Percentiles rank a stretch among this genome's conserved stretches.
phyloP scores from a whole-genome alignment of 2,888 invertebrate species.

The Thymelicus sylvestris region DNA sequence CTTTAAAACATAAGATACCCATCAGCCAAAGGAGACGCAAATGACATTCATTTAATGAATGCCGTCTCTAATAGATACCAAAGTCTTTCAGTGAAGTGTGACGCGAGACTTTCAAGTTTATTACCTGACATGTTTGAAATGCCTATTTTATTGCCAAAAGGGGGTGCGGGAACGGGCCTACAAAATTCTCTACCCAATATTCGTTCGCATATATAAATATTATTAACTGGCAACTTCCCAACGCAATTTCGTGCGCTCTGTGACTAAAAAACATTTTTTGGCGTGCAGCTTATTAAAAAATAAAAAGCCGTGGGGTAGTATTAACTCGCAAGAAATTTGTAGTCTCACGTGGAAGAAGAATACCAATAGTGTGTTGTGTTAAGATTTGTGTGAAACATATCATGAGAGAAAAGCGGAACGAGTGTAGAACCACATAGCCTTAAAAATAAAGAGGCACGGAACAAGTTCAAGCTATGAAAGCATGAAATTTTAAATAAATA shows the following conservation, averaged over 20 bases:
- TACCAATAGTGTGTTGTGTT: not conserved
- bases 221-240: constrained; percentile 36
- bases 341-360: not conserved
- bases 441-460: too few relatives aligned
- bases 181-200: constrained; percentile 52
- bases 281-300: constrained; percentile 32
- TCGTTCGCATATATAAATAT: constrained; percentile 39
- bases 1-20: too few relatives aligned
- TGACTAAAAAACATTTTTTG: constrained; percentile 25
- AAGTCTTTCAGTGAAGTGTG: constrained; percentile 59
- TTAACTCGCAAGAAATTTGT: constrained; percentile 25
- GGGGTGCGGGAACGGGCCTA: constrained; percentile 45
- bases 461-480: too few relatives aligned
- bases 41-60: not conserved
- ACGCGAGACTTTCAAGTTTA: constrained; percentile 76
- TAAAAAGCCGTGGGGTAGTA: constrained; percentile 15
- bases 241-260: constrained; percentile 28
- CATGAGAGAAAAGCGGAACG: too few relatives aligned
- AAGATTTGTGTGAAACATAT: not conserved
- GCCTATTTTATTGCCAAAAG: constrained; percentile 70
- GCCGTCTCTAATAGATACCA: constrained; percentile 51
- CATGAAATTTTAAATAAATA: too few relatives aligned
- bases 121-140: constrained; percentile 82
- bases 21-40: not conserved
- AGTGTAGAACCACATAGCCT: too few relatives aligned